These are phyloP conservation scores for Cynopterus brachyotis DNA, from an alignment of 2,113 vertebrate species.

Conservation along the genomic window DNA sequence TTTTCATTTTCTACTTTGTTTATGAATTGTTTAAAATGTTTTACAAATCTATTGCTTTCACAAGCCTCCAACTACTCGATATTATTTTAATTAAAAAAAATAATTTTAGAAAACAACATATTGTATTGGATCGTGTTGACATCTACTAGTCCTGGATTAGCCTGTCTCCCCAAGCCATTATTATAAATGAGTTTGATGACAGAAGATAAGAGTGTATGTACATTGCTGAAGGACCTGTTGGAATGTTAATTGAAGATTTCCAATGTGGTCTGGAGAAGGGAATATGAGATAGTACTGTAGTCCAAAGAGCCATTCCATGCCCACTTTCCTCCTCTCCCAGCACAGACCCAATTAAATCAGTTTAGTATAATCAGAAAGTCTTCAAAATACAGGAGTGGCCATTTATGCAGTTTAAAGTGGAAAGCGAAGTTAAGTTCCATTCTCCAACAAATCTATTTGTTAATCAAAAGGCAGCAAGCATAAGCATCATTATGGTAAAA, in stretches of 20 bases:
- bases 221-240: neutral
- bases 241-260: neutral
- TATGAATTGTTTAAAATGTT: neutral
- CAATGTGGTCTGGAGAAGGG: neutral
- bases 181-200: neutral
- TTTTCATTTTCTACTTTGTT: constrained; percentile 6
- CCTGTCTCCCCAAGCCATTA: neutral
- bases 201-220: neutral
- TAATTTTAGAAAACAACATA: constrained; percentile 14
- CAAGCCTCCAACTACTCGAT: neutral
- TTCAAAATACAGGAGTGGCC: neutral
- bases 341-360: neutral
- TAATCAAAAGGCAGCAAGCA: neutral
- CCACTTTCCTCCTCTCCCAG: neutral
- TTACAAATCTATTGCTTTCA: neutral
- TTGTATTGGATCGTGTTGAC: neutral
- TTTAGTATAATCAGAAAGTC: neutral
- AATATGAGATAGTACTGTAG: neutral
- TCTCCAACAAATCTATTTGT: neutral
- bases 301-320: neutral
- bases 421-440: neutral
- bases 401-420: neutral
- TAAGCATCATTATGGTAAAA: neutral
- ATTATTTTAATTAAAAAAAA: neutral
- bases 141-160: neutral